Evolutionary conservation across 2,113 vertebrate genomes (phyloP).

Genomic region (Cyphomyrus plagiostoma): DNA sequence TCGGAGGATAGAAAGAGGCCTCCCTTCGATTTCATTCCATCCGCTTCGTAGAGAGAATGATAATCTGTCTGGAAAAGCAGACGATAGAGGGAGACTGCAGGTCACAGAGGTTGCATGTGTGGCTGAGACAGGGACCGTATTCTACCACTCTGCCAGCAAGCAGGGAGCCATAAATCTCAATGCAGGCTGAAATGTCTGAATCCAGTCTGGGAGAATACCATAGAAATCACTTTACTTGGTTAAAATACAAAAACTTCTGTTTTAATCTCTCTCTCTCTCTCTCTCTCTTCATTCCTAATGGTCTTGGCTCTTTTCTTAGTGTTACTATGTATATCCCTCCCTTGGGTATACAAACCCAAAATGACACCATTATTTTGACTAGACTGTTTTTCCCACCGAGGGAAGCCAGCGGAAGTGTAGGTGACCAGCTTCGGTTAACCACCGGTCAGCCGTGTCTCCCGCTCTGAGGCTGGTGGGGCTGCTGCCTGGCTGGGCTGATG

Average conservation of each 20-base stretch:
- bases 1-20: not conserved
- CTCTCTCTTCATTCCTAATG: conserved; percentile 50
- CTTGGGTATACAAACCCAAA: conserved; percentile 58
- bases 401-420: conserved; percentile 64
- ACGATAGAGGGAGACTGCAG: conserved; percentile 18
- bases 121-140: not conserved
- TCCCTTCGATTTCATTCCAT: not conserved
- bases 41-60: not conserved
- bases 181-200: conserved; percentile 60
- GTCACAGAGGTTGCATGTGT: not conserved
- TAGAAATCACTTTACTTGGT: conserved; percentile 52
- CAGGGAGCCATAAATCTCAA: conserved; percentile 54
- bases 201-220: conserved; percentile 42
- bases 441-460: conserved; percentile 39
- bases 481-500: conserved; percentile 43
- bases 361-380: conserved; percentile 74
- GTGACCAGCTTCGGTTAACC: conserved; percentile 62
- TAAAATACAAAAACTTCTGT: conserved; percentile 46
- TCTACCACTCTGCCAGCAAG: conserved; percentile 33
- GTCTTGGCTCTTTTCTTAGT: conserved; percentile 43
- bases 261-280: conserved; percentile 47
- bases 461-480: conserved; percentile 47
- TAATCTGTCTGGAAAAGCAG: not conserved
- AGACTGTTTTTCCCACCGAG: conserved; percentile 64
- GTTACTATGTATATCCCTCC: conserved; percentile 60